Conservation (phyloP, 2,888 invertebrate species). For the Elysia crispata region DNA sequence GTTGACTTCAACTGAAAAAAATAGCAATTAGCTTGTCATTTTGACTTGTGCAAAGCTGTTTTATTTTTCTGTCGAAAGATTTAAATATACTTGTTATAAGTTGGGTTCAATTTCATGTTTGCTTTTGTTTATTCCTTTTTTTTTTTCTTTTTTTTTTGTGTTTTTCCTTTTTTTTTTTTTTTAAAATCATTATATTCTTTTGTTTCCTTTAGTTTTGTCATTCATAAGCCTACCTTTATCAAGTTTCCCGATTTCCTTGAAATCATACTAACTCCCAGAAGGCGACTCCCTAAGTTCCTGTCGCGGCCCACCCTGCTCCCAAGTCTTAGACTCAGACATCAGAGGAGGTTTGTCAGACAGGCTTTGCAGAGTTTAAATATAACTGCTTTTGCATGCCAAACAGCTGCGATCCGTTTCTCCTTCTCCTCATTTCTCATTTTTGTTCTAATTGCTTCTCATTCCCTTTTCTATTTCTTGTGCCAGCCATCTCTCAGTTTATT, state of each 20-base stretch:
- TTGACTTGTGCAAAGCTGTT: too few species aligned
- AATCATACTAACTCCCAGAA: background rate
- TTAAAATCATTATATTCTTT: background rate
- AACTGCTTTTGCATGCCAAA: too few species aligned
- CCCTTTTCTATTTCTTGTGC: background rate
- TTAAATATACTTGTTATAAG: too few species aligned
- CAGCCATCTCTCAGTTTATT: too few species aligned
- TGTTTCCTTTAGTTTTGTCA: background rate
- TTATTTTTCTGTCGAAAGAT: too few species aligned
- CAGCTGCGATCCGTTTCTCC: background rate
- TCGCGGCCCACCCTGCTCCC: background rate
- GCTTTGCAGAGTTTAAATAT: too few species aligned
- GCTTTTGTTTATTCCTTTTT: too few species aligned
- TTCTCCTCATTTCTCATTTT: background rate
- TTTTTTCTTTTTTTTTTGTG: too few species aligned
- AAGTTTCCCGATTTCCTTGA: background rate
- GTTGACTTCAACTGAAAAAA: too few species aligned
- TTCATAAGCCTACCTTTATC: background rate
- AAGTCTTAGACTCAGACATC: background rate
- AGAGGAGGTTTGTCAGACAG: background rate
- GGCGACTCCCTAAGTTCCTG: background rate
- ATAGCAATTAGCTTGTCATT: too few species aligned
- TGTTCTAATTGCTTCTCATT: background rate
- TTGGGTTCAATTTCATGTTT: too few species aligned
- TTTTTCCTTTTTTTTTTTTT: too few species aligned